phyloP scores from a whole-genome alignment of 2,113 vertebrate species.

The Excalfactoria chinensis region DNA sequence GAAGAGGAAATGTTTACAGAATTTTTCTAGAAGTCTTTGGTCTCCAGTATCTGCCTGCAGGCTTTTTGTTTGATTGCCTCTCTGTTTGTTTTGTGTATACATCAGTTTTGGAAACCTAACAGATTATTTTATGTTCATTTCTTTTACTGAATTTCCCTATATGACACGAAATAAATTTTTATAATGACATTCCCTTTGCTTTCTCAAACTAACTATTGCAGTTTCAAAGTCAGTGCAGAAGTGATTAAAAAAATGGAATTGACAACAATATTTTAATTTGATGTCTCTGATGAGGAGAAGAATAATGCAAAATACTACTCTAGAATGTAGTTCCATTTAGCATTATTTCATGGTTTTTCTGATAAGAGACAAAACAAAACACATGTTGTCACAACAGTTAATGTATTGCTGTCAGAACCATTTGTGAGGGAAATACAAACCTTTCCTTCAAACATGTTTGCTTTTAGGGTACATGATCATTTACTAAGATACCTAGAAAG shows the following conservation, averaged over 20 bases:
- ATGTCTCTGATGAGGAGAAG: neutral
- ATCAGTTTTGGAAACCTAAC: neutral
- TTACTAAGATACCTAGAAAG: neutral
- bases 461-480: neutral
- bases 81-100: neutral
- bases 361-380: neutral
- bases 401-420: neutral
- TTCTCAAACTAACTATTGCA: neutral
- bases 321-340: neutral
- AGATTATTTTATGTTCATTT: neutral
- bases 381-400: neutral
- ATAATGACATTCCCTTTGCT: neutral
- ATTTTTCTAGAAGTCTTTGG: neutral
- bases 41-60: neutral
- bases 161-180: neutral
- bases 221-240: neutral
- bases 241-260: neutral
- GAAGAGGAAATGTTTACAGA: neutral
- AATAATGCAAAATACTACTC: neutral
- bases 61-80: neutral
- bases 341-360: neutral
- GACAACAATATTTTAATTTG: neutral
- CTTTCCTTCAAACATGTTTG: neutral
- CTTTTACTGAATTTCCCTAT: neutral
- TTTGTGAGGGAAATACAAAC: neutral